Evolutionary conservation across 2,113 vertebrate genomes (phyloP).

Genomic region (Oxyruncus cristatus): DNA sequence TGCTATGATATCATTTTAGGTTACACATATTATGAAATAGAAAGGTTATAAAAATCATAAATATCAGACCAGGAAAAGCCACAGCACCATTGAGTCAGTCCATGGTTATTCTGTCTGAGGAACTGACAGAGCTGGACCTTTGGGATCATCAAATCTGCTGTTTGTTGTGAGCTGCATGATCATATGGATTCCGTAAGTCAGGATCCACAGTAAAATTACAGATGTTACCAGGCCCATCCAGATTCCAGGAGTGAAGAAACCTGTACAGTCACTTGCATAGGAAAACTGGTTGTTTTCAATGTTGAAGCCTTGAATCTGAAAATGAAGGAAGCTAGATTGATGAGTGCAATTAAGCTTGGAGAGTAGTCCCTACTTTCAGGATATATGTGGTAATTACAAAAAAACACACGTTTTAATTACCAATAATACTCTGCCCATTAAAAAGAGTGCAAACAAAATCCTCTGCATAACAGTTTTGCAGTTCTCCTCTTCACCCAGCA

Average conservation of each 20-base stretch:
- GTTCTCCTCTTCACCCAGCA: background rate
- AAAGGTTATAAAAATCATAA: background rate
- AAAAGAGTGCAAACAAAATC: background rate
- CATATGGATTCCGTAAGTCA: slow-evolving; percentile 56
- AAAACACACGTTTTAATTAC: background rate
- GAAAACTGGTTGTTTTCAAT: slow-evolving; percentile 48
- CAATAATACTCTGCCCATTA: background rate
- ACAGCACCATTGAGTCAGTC: background rate
- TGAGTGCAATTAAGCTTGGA: background rate
- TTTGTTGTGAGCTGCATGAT: slow-evolving; percentile 64
- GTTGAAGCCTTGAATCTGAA: slow-evolving; percentile 70
- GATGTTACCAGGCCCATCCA: slow-evolving; percentile 65
- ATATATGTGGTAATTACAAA: background rate
- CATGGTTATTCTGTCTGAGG: slow-evolving; percentile 60
- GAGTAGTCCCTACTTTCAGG: background rate
- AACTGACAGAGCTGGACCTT: slow-evolving; percentile 50
- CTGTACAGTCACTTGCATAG: slow-evolving; percentile 59
- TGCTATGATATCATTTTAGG: background rate
- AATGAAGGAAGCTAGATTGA: background rate
- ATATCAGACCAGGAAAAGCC: background rate
- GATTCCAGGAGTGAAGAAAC: slow-evolving; percentile 62
- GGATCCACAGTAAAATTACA: slow-evolving; percentile 57
- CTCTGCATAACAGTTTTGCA: background rate
- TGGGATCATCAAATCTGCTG: slow-evolving; percentile 63
- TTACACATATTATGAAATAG: background rate